Evolutionary conservation across 1,140 invertebrate species (phyloP).

Genomic region (Microplitis mediator): DNA sequence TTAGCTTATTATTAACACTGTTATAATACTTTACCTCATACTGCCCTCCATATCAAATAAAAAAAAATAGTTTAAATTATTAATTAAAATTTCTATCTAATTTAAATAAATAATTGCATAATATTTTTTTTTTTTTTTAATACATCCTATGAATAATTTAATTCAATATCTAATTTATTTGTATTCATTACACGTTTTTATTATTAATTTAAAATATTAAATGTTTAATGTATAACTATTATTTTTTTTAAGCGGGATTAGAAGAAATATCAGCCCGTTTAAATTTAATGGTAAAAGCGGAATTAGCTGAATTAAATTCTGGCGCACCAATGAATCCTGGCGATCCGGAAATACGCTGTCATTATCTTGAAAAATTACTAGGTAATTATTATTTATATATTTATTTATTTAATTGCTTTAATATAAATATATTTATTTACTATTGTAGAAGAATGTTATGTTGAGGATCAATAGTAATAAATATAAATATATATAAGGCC

Average conservation of each 20-base stretch:
- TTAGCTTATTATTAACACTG: neutral
- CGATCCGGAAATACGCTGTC: slow-evolving; percentile 51
- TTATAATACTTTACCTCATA: neutral
- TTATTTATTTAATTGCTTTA: neutral
- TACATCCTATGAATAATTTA: no score
- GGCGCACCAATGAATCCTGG: slow-evolving; percentile 47
- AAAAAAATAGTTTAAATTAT: neutral
- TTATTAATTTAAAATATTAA: neutral
- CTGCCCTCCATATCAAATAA: neutral
- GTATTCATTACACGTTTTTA: neutral
- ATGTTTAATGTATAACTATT: neutral
- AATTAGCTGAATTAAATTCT: slow-evolving; percentile 47
- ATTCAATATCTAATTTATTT: neutral
- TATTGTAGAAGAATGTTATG: neutral
- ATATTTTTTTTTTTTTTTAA: no score
- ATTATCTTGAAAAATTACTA: slow-evolving; percentile 53
- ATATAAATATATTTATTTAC: neutral
- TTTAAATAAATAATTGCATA: neutral
- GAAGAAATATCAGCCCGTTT: slow-evolving; percentile 54
- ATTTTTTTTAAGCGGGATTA: slow-evolving; percentile 43
- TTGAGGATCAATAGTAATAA: neutral
- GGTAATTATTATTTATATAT: slow-evolving; percentile 34
- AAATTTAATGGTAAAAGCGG: slow-evolving; percentile 54
- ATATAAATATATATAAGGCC: slow-evolving; percentile 5
- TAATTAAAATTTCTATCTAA: neutral